Evolutionary conservation across 2,797 vertebrate genomes (phyloP).

Genomic region (Phataginus tetradactyla): DNA sequence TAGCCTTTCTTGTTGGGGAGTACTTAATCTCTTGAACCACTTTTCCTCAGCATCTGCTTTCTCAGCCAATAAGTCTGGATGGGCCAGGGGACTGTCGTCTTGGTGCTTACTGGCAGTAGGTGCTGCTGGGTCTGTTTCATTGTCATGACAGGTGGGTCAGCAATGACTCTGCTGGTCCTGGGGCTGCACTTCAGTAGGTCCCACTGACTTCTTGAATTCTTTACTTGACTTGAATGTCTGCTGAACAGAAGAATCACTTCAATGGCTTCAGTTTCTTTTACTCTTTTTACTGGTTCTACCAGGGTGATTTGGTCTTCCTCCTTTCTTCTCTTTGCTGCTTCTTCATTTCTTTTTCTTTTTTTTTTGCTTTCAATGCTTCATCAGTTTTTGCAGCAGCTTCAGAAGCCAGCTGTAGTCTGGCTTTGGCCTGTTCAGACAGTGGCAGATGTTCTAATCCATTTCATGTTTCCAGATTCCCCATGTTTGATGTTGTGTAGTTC

Average conservation of each 20-base stretch:
- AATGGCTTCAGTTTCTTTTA: conserved; percentile 98
- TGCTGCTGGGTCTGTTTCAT: conserved; percentile 85
- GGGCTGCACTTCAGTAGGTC: conserved; percentile 82
- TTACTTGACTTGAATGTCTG: conserved; percentile 97
- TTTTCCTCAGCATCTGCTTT: conserved; percentile 95
- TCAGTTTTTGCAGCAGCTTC: too few relatives aligned
- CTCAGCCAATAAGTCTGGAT: conserved; percentile 94
- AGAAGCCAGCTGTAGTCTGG: too few relatives aligned
- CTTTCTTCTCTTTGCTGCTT: too few relatives aligned
- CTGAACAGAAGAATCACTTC: conserved; percentile 97
- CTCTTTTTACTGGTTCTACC: conserved; percentile 95
- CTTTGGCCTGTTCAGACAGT: too few relatives aligned
- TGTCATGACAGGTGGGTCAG: conserved; percentile 79
- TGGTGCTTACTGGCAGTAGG: conserved; percentile 95
- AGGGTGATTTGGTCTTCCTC: conserved; percentile 92
- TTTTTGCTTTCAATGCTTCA: too few relatives aligned
- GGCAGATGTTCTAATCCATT: too few relatives aligned
- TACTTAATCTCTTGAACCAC: conserved; percentile 94
- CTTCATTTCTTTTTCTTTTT: too few relatives aligned
- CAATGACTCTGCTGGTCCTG: conserved; percentile 73
- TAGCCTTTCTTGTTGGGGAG: conserved; percentile 95
- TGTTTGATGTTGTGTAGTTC: conserved; percentile 85
- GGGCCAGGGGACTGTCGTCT: conserved; percentile 93
- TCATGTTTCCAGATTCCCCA: conserved; percentile 77
- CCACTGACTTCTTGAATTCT: conserved; percentile 91